A percentile compares a stretch with the other conserved stretches of the same genome.
These are phyloP conservation scores for Phalanger gymnotis DNA, from an alignment of 2,797 vertebrate species.

Conservation along the genomic window DNA sequence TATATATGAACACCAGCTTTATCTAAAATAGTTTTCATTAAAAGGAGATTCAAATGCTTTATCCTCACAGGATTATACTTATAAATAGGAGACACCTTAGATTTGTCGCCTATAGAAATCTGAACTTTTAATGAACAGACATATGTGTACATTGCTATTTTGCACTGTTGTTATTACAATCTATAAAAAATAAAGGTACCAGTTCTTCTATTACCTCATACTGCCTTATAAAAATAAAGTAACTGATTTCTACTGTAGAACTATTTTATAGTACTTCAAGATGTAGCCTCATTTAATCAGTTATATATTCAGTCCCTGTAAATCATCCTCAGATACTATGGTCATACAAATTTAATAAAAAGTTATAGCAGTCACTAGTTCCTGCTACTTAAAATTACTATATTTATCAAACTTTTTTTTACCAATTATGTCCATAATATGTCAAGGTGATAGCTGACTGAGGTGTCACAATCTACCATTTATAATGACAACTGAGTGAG, in stretches of 20 bases:
- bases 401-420: constrained; percentile 41
- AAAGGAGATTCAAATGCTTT: constrained; percentile 35
- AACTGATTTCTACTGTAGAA: constrained; percentile 69
- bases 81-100: background rate
- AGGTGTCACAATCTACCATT: constrained; percentile 30
- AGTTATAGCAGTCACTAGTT: constrained; percentile 37
- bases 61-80: background rate
- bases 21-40: background rate
- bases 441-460: background rate
- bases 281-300: constrained; percentile 67
- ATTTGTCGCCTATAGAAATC: background rate
- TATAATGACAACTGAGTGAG: background rate
- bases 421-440: constrained; percentile 36
- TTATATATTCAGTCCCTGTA: constrained; percentile 65
- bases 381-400: constrained; percentile 9
- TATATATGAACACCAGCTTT: background rate
- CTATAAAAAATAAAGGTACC: constrained; percentile 49
- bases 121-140: background rate
- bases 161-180: background rate
- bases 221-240: constrained; percentile 79
- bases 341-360: constrained; percentile 34
- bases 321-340: constrained; percentile 51
- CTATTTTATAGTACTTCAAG: constrained; percentile 70
- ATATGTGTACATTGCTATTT: background rate
- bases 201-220: constrained; percentile 21